Evolutionary conservation across 2,797 vertebrate species (phyloP), one percentile per base, ranked within the genome.

Genomic region (Delichon dasypus): DNA sequence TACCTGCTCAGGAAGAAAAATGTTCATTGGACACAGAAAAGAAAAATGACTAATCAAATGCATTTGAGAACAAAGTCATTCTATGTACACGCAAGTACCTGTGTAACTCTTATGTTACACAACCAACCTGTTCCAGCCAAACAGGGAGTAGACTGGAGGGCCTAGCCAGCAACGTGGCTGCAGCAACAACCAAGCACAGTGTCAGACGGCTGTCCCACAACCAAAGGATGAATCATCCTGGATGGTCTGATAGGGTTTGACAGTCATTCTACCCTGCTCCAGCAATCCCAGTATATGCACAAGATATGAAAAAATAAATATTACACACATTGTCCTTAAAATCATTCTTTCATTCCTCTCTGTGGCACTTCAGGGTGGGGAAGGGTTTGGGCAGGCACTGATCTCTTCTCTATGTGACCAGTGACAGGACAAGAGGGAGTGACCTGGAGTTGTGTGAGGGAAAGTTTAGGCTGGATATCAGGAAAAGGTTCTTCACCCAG

Each of bases 71-170:
- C 10, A 16, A 32, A 45, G 40, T 40, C n/a, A 55, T 36, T 5
- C 42, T 12, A 26, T 3, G 5, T 17, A 30, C 1, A 2, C 44
- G 1, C 40, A 36, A 51, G 5, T 22, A 5, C 14, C 15, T 14
- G 13, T 17, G 29, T 23, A 68, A 64, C 48, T 65, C 20, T 40
- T 36, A 13, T 18, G 15, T 21, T 40, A 45, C 68, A 47, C 11
- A 71, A 13, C 13, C 48, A 73, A 9, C 2, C 26, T 26, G 7
- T n/a, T 88, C 29, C 40, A 16, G 38, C 38, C 16, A 42, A 61
- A 7, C 27, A 30, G 29, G 18, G 29, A 89, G n/a, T 8, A 34
- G 20, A 15, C 30, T 70, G 60, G 53, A 91, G 15, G 66, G 16
- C 36, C 42, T 47, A 72, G 40, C 7, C 30, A 66, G 4, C 27